phyloP scores from a whole-genome alignment of 1,140 invertebrate genomes.

The Bombyx mori region ASM3026992v2 NC_085128.1:4256001-4256500 shows the following conservation, averaged over 20 bases:
- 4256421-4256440: not conserved
- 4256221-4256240: slow-evolving; percentile 18
- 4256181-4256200: slow-evolving; percentile 7
- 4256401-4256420: not conserved
- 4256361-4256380: slow-evolving; percentile 78
- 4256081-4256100: slow-evolving; percentile 63
- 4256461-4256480: not conserved
- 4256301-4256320: slow-evolving; percentile 62
- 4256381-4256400: slow-evolving; percentile 5
- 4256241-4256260: slow-evolving; percentile 47
- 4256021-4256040: too few relatives aligned
- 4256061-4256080: slow-evolving; percentile 60
- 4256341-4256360: slow-evolving; percentile 74
- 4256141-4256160: slow-evolving; percentile 52
- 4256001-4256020: too few relatives aligned
- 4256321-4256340: slow-evolving; percentile 64
- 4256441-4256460: not conserved
- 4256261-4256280: slow-evolving; percentile 40
- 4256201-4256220: slow-evolving; percentile 5
- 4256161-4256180: slow-evolving; percentile 42
- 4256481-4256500: not conserved
- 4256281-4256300: slow-evolving; percentile 47
- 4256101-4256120: slow-evolving; percentile 35
- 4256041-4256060: too few relatives aligned
- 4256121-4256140: slow-evolving; percentile 62